Conservation (phyloP, 2,113 vertebrate species). For the Reinhardtius hippoglossoides region DNA sequence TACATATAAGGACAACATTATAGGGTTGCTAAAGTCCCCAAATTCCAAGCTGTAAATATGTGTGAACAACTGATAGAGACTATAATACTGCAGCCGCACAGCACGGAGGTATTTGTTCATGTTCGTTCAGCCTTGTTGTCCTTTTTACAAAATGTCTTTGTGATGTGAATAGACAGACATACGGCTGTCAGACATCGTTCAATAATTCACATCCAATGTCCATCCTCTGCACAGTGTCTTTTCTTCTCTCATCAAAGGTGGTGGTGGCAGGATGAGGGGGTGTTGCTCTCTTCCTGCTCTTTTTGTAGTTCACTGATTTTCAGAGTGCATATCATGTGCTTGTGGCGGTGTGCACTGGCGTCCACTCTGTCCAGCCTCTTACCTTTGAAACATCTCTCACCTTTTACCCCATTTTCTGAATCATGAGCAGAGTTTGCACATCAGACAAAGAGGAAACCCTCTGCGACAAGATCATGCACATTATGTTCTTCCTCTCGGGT, state of each 20-base stretch:
- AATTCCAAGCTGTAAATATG: too few relatives aligned
- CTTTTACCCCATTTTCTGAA: neutral
- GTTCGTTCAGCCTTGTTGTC: neutral
- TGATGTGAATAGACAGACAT: slow-evolving; percentile 10
- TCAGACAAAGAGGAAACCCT: neutral
- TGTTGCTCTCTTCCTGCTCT: neutral
- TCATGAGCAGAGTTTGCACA: too few relatives aligned
- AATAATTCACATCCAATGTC: slow-evolving; percentile 36
- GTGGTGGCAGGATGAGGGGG: neutral
- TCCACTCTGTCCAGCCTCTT: neutral
- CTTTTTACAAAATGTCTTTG: slow-evolving; percentile 3
- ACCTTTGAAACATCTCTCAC: neutral
- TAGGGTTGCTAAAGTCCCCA: too few relatives aligned
- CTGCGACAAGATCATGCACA: neutral
- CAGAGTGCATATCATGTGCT: neutral
- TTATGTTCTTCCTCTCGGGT: neutral
- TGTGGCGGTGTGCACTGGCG: neutral
- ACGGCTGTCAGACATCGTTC: slow-evolving; percentile 6
- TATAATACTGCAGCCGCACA: too few relatives aligned
- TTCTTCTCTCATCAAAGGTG: slow-evolving; percentile 30
- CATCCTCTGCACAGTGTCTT: slow-evolving; percentile 15
- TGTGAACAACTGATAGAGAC: too few relatives aligned
- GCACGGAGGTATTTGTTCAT: neutral
- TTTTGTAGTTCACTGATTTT: neutral
- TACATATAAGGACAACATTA: too few relatives aligned